Base-by-base conservation (phyloP, 2,888 invertebrate genomes). In the Carcina quercana region DNA sequence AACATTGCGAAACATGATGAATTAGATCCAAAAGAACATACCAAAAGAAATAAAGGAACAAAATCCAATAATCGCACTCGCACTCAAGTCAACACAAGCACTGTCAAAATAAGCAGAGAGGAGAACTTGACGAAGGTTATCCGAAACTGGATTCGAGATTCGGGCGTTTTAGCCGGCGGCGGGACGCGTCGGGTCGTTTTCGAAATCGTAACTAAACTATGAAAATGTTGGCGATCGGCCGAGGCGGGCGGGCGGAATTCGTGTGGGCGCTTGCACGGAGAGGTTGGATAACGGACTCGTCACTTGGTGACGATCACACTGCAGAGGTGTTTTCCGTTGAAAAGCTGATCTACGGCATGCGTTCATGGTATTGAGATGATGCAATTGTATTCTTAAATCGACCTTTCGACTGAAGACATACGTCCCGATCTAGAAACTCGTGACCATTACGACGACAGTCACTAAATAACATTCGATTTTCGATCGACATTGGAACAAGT, bases 121-220 rank as follows among this genome's bases (percentile, higher is more conserved):
- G 63, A 74, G 75, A 70, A 69, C 60, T 70, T 61, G 68, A 70
- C 71, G 64, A 72, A 74, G 64, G 50, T 58, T 64, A 57, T 52
- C 50, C 57, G 59, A 67, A 71, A 71, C 62, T 72, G 78, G 70
- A 69, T 64, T 44, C 51, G 69, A 72, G 72, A 69, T 67, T 66
- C 72, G 72, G 71, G 67, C 53, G 66, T 45, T 62, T 63, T 78
- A 76, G 76, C 79, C 83, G 80, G 82, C 82, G 79, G 78, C 74
- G 79, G 74, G 74, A 82, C 80, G 78, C 80, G 83, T 82, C 83
- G 83, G 83, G 78, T 83, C 83, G 83, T 83, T 83, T 82, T 83
- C 83, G 83, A 75, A 82, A 80, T 83, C 82, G 83, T 80, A 80
- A 82, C 83, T 82, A 83, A 80, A 83, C 82, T 83, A 79, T 71